Percentiles rank a stretch among this genome's conserved stretches.
These are phyloP conservation scores for Calosoma granatense DNA, from an alignment of 1,140 invertebrate species.

Conservation along the genomic window DNA sequence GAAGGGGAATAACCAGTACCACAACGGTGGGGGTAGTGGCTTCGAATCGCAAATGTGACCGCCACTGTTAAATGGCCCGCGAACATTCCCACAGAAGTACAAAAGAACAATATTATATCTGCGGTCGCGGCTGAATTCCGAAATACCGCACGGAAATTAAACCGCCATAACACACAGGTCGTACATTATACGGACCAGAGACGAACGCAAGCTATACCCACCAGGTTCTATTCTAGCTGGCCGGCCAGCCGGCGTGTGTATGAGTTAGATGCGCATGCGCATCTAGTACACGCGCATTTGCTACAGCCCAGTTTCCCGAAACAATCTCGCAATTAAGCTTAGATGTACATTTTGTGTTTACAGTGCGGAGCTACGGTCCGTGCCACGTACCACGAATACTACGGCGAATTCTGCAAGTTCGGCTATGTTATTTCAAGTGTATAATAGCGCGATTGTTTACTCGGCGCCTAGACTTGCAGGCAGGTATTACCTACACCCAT, in stretches of 20 bases:
- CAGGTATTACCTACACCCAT: neutral
- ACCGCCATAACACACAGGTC: slow-evolving; percentile 16
- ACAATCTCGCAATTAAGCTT: slow-evolving; percentile 9
- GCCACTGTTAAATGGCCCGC: slow-evolving; percentile 17
- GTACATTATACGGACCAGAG: slow-evolving; percentile 1
- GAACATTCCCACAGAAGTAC: slow-evolving; percentile 17
- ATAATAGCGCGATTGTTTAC: neutral
- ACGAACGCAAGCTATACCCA: neutral
- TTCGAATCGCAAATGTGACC: slow-evolving; percentile 14
- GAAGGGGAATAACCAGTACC: too few species aligned
- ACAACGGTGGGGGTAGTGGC: too few species aligned
- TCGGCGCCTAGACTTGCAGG: neutral
- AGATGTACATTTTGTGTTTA: slow-evolving; percentile 8
- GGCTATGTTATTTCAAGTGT: neutral
- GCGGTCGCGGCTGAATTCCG: slow-evolving; percentile 16
- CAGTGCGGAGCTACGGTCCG: neutral
- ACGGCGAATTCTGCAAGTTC: neutral
- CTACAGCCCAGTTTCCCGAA: neutral
- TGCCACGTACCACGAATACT: neutral
- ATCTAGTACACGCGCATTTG: neutral
- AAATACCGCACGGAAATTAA: slow-evolving; percentile 19
- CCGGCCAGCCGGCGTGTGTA: neutral
- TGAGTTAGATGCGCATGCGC: too few species aligned
- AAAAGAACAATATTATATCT: slow-evolving; percentile 21
- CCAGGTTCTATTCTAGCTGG: neutral